Base-by-base conservation (phyloP, 2,797 vertebrate genomes). In the Nothura maculosa region DNA sequence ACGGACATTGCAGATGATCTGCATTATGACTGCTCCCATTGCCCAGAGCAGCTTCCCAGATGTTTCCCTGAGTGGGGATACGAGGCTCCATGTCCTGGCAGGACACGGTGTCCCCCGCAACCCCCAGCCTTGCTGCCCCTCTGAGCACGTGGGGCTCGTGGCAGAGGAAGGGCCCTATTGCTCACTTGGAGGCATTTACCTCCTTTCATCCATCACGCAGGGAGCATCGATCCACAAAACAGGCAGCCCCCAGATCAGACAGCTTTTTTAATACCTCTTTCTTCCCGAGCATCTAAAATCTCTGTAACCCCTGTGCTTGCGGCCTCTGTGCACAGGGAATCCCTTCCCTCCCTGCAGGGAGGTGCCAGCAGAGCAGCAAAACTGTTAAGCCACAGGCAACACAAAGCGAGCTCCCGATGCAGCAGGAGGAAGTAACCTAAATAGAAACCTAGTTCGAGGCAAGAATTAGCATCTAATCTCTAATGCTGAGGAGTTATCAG, bases 261-360 rank as follows among this genome's bases (percentile, higher is more conserved):
- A 73, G 36, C 54, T 30, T 6, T 68, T 63, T 58, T 34, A 63
- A 68, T 16, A 55, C 27, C 48, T 19, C 38, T 10, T 10, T 92
- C 68, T 69, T 22, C 24, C 32, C 32, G 54, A 6, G 25, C 30
- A 81, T 43, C 30, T 42, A 34, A 45, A 30, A 43, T 20, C 63
- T 72, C 72, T 38, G 4, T 13, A 18, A 19, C 15, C 67, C 15
- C 50, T 54, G 9, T 63, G 25, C 50, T 57, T 32, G 28, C 55
- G 78, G 55, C 40, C 25, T 50, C 24, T 34, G 3, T 5, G 16
- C 32, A 34, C 3, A 5, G 10, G 0, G 0, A 36, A 36, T 9
- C 32, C 16, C 42, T 4, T 63, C 42, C 40, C 15, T 25, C 7
- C 50, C 48, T 20, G 21, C 34, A 30, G 27, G 27, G 6, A 86